Percentiles rank a stretch among this genome's conserved stretches.
Evolutionary conservation across 2,888 invertebrate species (phyloP).

Genomic region (Lamellibrachia satsuma): DNA sequence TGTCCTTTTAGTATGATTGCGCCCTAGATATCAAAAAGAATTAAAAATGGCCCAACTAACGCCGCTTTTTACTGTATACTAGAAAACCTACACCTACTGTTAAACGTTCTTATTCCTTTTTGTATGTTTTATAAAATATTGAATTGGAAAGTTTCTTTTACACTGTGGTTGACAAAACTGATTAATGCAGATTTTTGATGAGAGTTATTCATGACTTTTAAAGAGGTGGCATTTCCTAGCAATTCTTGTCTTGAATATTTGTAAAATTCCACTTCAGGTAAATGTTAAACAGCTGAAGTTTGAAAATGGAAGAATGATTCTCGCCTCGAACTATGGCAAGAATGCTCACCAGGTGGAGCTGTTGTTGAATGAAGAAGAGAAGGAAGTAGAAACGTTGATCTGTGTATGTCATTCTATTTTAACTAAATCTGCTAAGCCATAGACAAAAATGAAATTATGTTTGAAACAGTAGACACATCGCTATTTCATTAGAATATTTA

Average conservation of each 20-base stretch:
- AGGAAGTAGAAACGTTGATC: conserved; percentile 55
- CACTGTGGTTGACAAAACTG: not conserved
- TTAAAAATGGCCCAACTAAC: too few species aligned
- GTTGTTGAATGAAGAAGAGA: conserved; percentile 69
- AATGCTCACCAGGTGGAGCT: not conserved
- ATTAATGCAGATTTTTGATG: not conserved
- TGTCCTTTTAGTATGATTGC: too few species aligned
- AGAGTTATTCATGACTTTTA: not conserved
- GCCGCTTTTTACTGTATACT: too few species aligned
- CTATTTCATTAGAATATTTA: not conserved
- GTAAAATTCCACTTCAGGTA: conserved; percentile 69
- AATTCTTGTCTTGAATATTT: not conserved
- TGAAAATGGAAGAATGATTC: conserved; percentile 78
- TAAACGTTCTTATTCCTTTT: too few species aligned
- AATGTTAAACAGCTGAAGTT: conserved; percentile 79
- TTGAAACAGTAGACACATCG: not conserved
- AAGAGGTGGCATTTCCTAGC: not conserved
- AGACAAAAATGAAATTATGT: not conserved
- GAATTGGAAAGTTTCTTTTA: not conserved
- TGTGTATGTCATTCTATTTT: not conserved
- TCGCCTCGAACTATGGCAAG: conserved; percentile 74
- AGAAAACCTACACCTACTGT: too few species aligned
- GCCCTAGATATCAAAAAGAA: too few species aligned
- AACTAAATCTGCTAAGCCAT: not conserved
- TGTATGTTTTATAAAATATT: not conserved